Conservation (phyloP, 1,140 invertebrate genomes). For the Papilio aristodemus region DNA sequence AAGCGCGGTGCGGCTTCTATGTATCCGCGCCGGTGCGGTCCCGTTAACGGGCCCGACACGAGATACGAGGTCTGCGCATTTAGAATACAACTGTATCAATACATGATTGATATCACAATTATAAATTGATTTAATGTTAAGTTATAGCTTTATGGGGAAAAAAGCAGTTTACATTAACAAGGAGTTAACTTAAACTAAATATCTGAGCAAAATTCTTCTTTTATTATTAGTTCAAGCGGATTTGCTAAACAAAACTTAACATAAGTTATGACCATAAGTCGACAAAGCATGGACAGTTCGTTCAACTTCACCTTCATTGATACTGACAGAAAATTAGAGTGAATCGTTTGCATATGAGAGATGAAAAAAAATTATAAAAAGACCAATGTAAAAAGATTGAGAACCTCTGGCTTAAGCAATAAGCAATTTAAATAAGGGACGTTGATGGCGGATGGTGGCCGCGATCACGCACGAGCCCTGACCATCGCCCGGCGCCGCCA, state of each 20-base stretch:
- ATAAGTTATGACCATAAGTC: background rate
- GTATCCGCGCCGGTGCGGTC: constrained; percentile 4
- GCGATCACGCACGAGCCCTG: constrained; percentile 41
- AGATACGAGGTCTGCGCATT: constrained; percentile 13
- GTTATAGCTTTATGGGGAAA: too few species aligned
- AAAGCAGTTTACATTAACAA: too few species aligned
- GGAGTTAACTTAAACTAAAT: too few species aligned
- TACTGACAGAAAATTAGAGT: too few species aligned
- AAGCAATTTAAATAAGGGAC: constrained; percentile 20
- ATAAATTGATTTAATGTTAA: too few species aligned
- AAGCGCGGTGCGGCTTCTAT: background rate
- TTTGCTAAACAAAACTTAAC: background rate
- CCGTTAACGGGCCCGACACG: background rate
- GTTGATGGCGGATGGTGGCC: constrained; percentile 33
- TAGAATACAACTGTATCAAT: background rate
- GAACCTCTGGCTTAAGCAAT: background rate
- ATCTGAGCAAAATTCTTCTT: too few species aligned
- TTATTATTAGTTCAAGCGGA: too few species aligned
- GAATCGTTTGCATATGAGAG: too few species aligned
- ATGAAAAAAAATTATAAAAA: too few species aligned
- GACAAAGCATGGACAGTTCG: background rate
- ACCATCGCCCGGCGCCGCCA: constrained; percentile 33
- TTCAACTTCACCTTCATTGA: too few species aligned
- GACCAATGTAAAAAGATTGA: background rate
- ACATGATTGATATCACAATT: too few species aligned